Evolutionary conservation across 2,888 invertebrate species (phyloP).

Genomic region (Lasius fuliginosus): DNA sequence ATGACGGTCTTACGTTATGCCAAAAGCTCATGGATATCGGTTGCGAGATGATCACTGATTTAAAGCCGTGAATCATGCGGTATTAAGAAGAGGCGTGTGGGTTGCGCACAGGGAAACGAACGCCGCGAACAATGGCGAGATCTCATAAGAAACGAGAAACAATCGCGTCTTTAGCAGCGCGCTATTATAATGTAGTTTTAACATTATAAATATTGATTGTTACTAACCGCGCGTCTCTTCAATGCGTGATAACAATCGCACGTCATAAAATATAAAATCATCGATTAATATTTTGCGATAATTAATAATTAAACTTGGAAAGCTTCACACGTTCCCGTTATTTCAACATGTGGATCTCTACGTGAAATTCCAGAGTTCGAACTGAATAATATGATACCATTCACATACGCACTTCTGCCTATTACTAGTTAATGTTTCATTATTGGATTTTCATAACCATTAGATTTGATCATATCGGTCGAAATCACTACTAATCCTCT

Average conservation of each 20-base stretch:
- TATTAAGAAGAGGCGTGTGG: constrained; percentile 39
- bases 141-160: neutral
- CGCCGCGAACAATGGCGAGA: constrained; percentile 16
- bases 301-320: constrained; percentile 11
- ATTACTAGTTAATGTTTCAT: constrained; percentile 31
- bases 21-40: constrained; percentile 37
- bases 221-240: neutral
- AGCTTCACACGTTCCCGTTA: constrained; percentile 8
- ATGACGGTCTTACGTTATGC: constrained; percentile 61
- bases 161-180: constrained; percentile 22
- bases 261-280: neutral
- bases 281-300: constrained; percentile 6
- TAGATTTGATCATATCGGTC: constrained; percentile 37
- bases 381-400: constrained; percentile 15
- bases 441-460: constrained; percentile 43
- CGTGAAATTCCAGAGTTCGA: neutral
- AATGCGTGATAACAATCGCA: neutral
- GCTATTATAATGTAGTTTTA: constrained; percentile 19
- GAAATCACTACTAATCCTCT: constrained; percentile 24
- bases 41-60: constrained; percentile 59
- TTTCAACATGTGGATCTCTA: constrained; percentile 4
- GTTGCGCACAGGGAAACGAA: constrained; percentile 18
- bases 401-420: constrained; percentile 12
- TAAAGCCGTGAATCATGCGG: constrained; percentile 59
- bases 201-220: neutral